Evolutionary conservation across 2,888 invertebrate genomes (phyloP).

Genomic region (Sinohyriopsis cumingii): DNA sequence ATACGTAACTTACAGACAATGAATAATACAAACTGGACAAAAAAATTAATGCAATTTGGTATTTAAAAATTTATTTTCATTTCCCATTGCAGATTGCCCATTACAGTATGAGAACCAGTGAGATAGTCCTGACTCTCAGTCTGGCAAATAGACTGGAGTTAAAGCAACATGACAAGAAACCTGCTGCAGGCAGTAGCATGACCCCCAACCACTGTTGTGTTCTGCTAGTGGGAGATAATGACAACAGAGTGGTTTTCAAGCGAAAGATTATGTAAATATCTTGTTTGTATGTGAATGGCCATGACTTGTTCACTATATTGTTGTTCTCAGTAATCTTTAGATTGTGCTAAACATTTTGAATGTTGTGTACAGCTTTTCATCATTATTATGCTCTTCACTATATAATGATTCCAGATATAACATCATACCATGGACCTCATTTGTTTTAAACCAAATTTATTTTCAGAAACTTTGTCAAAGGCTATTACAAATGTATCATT

Average conservation of each 20-base stretch:
- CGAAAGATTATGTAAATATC: conserved; percentile 57
- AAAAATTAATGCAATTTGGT: neutral
- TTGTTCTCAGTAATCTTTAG: no score
- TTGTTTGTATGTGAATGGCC: neutral
- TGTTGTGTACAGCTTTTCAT: no score
- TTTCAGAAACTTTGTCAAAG: no score
- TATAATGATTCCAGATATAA: no score
- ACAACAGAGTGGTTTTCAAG: conserved; percentile 78
- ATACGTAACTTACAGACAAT: neutral
- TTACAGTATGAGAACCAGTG: conserved; percentile 44
- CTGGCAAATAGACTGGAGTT: conserved; percentile 53
- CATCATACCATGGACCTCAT: no score
- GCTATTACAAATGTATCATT: no score
- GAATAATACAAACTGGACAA: neutral
- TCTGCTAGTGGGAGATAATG: conserved; percentile 79
- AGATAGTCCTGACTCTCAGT: conserved; percentile 52
- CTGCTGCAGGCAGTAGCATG: conserved; percentile 70
- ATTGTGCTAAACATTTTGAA: no score
- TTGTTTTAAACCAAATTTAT: no score
- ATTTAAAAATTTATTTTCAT: conserved; percentile 1
- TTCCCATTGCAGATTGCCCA: conserved; percentile 31
- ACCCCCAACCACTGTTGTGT: conserved; percentile 74
- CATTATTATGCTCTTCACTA: no score
- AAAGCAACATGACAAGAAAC: conserved; percentile 63
- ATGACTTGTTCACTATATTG: no score